A percentile compares a stretch with the other conserved stretches of the same genome.
Evolutionary conservation across 2,888 invertebrate genomes (phyloP).

Genomic region (Tetrapedia diversipes): DNA sequence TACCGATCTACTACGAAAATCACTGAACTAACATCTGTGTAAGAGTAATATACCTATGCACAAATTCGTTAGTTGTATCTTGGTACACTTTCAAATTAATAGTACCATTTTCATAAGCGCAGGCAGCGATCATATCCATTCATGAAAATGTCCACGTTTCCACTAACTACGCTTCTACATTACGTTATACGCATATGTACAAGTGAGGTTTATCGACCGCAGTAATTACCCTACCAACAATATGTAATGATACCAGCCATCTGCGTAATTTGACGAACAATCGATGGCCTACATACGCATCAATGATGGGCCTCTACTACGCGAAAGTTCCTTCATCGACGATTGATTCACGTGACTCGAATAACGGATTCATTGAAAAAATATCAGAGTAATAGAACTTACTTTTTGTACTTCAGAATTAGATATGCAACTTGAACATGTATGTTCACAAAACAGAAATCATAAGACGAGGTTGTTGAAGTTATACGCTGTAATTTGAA

Average conservation of each 20-base stretch:
- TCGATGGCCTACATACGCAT: constrained; percentile 47
- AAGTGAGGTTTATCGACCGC: constrained; percentile 13
- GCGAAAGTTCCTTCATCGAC: neutral
- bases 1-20: too few species aligned
- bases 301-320: constrained; percentile 6
- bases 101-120: neutral
- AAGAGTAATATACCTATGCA: too few species aligned
- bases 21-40: too few species aligned
- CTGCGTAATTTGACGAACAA: constrained; percentile 46
- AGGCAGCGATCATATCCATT: neutral
- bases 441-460: too few species aligned
- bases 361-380: neutral
- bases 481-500: too few species aligned
- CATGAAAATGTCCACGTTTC: constrained; percentile 14
- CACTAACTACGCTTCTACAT: neutral
- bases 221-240: constrained; percentile 21
- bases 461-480: too few species aligned
- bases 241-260: constrained; percentile 26
- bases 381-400: neutral
- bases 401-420: too few species aligned
- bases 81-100: neutral
- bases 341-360: neutral
- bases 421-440: too few species aligned
- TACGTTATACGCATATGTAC: too few species aligned
- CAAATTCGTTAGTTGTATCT: neutral